A percentile compares a stretch with the other conserved stretches of the same genome.
phyloP scores from a whole-genome alignment of 1,140 invertebrate species.

The Hypothenemus hampei region DNA sequence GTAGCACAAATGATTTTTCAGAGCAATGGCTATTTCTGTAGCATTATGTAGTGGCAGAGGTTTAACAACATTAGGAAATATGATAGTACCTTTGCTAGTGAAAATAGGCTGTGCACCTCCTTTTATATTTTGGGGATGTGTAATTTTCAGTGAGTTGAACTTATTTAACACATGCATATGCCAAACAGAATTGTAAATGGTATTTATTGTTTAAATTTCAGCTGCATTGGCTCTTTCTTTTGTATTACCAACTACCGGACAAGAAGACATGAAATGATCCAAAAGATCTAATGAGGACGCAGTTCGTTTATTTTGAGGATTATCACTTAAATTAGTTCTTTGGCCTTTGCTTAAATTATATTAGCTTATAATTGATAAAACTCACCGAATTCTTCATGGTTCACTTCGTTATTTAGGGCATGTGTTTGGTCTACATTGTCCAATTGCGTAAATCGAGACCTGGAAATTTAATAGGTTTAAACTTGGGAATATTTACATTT shows the following conservation, averaged over 20 bases:
- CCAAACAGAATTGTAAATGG: too few relatives aligned
- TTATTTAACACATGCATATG: background rate
- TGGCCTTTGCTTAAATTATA: too few relatives aligned
- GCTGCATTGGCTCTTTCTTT: conserved; percentile 9
- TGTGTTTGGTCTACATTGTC: too few relatives aligned
- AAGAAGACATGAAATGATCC: conserved; percentile 21
- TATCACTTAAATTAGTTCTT: too few relatives aligned
- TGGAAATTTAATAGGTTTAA: too few relatives aligned
- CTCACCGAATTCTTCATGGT: too few relatives aligned
- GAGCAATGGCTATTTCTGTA: conserved; percentile 26
- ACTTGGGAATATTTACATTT: too few relatives aligned
- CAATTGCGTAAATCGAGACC: too few relatives aligned
- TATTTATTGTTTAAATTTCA: conserved; percentile 24
- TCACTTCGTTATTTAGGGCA: too few relatives aligned
- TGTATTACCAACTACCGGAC: conserved; percentile 21
- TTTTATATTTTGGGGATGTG: conserved; percentile 23
- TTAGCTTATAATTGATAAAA: too few relatives aligned
- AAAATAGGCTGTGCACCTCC: conserved; percentile 26
- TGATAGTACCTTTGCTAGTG: conserved; percentile 29
- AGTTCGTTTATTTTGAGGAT: too few relatives aligned
- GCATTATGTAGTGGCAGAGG: conserved; percentile 25
- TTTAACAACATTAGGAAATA: conserved; percentile 26
- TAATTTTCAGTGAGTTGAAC: conserved; percentile 14
- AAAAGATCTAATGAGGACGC: too few relatives aligned
- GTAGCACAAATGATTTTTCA: conserved; percentile 12